Evolutionary conservation across 2,888 invertebrate species (phyloP).

Genomic region (Branchipolynoe longqiensis): DNA sequence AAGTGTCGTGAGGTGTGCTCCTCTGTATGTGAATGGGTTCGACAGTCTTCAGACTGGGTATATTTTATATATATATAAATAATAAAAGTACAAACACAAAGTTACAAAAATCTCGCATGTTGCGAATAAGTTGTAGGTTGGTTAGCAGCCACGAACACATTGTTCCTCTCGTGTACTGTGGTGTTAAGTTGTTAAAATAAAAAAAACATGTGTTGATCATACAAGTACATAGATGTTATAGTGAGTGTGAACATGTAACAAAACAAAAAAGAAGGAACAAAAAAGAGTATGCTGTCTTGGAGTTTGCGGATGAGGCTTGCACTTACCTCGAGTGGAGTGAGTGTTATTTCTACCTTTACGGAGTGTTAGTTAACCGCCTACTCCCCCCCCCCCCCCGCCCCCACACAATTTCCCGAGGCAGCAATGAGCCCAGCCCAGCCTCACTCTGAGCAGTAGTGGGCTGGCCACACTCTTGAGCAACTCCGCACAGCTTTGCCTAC

Average conservation of each 20-base stretch:
- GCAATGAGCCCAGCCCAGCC: no score
- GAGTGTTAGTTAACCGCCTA: no score
- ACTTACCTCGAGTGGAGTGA: no score
- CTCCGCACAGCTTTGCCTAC: conserved; percentile 32
- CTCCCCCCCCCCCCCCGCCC: no score
- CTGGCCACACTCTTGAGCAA: neutral
- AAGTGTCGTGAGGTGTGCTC: neutral
- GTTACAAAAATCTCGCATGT: conserved; percentile 17
- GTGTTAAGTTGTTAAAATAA: conserved; percentile 31
- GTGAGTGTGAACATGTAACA: conserved; percentile 10
- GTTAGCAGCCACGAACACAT: conserved; percentile 10
- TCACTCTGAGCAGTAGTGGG: no score
- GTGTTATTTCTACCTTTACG: no score
- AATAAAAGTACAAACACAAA: neutral
- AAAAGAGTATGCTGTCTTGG: conserved; percentile 34
- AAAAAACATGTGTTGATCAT: no score
- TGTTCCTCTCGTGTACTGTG: conserved; percentile 19
- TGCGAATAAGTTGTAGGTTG: conserved; percentile 26
- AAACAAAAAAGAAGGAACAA: no score
- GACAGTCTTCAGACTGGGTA: conserved; percentile 27
- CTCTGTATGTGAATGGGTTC: neutral
- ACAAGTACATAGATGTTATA: conserved; percentile 42
- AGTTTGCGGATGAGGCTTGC: no score
- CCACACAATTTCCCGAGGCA: no score
- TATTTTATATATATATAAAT: neutral